Evolutionary conservation across 2,113 vertebrate species (phyloP).

Genomic region (Pandion haliaetus): DNA sequence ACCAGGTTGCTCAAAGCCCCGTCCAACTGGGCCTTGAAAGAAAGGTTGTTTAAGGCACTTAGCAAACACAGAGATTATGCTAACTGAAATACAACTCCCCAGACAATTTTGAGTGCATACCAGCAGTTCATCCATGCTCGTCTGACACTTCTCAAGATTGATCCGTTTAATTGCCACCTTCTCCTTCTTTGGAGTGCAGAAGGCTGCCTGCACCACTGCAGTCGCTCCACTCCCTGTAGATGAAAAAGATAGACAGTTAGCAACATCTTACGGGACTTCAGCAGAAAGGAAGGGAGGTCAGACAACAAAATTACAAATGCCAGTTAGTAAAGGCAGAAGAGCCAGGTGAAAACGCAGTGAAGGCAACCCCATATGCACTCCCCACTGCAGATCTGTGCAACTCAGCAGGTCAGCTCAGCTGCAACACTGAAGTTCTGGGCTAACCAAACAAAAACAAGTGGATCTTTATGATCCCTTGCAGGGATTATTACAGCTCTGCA

Average conservation of each 20-base stretch:
- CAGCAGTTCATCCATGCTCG: conserved; percentile 96
- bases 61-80: not conserved
- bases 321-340: not conserved
- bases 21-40: too few species aligned
- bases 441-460: not conserved
- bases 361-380: not conserved
- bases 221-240: conserved; percentile 83
- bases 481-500: not conserved
- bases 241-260: not conserved
- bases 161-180: conserved; percentile 96
- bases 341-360: not conserved
- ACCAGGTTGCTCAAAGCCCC: too few species aligned
- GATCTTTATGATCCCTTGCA: not conserved
- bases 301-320: not conserved
- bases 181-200: conserved; percentile 89
- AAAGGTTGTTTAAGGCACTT: not conserved
- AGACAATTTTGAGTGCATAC: conserved; percentile 64
- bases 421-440: not conserved
- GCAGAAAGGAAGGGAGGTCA: not conserved
- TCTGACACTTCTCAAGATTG: conserved; percentile 96
- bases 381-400: not conserved
- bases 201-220: conserved; percentile 92
- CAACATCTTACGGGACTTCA: rapidly evolving
- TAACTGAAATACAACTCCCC: not conserved
- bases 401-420: not conserved